These are phyloP conservation scores for Streptopelia turtur DNA, from an alignment of 2,797 vertebrate species.

Conservation along the genomic window DNA sequence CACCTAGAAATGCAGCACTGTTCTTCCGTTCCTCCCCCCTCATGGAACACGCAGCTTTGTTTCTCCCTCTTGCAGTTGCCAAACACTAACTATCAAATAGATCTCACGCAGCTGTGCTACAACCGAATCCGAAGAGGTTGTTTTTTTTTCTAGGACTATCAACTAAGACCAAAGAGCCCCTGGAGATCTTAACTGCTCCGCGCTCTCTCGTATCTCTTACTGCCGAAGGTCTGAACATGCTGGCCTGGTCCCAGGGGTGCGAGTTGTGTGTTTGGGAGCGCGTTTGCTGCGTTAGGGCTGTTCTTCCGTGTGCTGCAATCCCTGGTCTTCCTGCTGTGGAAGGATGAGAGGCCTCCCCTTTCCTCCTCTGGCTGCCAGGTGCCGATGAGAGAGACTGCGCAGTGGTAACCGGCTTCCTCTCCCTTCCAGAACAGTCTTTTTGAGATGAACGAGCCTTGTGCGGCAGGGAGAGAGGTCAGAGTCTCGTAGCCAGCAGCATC, in stretches of 20 bases:
- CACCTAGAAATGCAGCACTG: background rate
- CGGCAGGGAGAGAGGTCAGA: background rate
- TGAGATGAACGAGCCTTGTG: background rate
- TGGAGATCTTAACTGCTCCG: constrained; percentile 52
- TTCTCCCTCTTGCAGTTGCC: constrained; percentile 32
- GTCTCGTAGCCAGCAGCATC: background rate
- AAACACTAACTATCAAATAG: constrained; percentile 43
- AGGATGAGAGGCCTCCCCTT: constrained; percentile 54
- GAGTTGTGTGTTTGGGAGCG: constrained; percentile 26
- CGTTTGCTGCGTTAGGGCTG: constrained; percentile 12
- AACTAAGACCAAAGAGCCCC: constrained; percentile 72
- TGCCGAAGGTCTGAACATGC: constrained; percentile 57
- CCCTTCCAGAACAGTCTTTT: constrained; percentile 40
- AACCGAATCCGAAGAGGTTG: constrained; percentile 8
- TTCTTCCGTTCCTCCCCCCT: background rate
- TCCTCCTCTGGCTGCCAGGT: constrained; percentile 39
- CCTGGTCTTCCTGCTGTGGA: constrained; percentile 66
- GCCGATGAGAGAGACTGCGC: constrained; percentile 2
- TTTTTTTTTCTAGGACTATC: constrained; percentile 63
- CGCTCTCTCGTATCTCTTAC: constrained; percentile 33
- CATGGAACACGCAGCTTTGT: background rate
- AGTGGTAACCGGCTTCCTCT: constrained; percentile 32
- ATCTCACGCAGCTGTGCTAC: constrained; percentile 43
- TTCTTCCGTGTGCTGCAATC: constrained; percentile 64
- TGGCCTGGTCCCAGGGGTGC: constrained; percentile 55